Evolutionary conservation across 2,888 invertebrate genomes (phyloP), one percentile per base, ranked within the genome.

Genomic region (Euplagia quadripunctaria): DNA sequence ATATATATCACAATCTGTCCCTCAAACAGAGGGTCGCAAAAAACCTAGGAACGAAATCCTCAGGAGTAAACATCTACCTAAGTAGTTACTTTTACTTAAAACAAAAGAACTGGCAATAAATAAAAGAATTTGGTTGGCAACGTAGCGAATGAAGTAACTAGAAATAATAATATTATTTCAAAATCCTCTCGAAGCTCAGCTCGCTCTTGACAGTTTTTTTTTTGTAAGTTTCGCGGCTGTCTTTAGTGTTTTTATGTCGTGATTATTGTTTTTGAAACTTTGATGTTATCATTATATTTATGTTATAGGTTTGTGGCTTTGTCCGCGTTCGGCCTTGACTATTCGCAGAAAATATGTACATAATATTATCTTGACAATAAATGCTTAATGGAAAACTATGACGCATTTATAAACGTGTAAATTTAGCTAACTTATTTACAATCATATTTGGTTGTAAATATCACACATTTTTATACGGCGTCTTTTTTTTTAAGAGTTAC

Each of bases 231-330:
- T 66, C 66, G 11, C 4, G 31, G 20, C 42, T 43, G 52, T 8
- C 55, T 68, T 52, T 66, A 63, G 1, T 9, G 58, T 75, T 80
- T 80, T 80, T 76, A 49, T 55, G n/a, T 17, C 20, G 16, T 67
- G 67, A 68, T 78, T 73, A 73, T 75, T 71, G 72, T 80, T 70
- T 75, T 71, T 67, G 55, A 20, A 52, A 17, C 71, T 68, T 66
- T 70, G 76, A 75, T 72, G 64, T 72, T 78, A 77, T 77, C 49
- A n/a, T 31, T 11, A 42, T 61, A 65, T 71, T 68, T 63, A 42
- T 65, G 72, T 46, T n/a, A 64, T 17, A 46, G 20, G 55, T 75
- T 70, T 20, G 31, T 49, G 42, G 70, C 65, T 66, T 20, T 11
- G 9, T 51, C 46, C 6, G 20, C 66, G 58, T 58, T 58, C 31